Evolutionary conservation across 1,140 invertebrate genomes (phyloP), one percentile per base, ranked within the genome.

Genomic region (Cyrtorhinus lividipennis): DNA sequence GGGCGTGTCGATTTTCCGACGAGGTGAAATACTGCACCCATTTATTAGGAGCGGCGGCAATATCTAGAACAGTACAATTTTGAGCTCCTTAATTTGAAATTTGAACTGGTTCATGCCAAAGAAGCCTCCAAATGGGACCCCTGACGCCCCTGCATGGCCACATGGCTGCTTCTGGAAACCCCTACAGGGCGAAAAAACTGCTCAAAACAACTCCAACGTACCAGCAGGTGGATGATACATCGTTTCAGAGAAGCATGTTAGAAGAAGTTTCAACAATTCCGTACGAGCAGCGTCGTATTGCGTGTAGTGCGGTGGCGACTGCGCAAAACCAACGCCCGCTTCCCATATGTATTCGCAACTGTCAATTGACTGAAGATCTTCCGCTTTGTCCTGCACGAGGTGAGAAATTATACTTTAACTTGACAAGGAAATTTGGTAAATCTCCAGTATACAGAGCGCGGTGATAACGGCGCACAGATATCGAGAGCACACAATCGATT

Each of bases 311-410:
- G 88, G 80, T 23, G 93, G 92, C 0, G 89, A 88, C 67, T 92
- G 86, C 0, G 94, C 92, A 78, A 97, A 98, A 2, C 96, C 96
- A n/a, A 99, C 96, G 22, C 96, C 96, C 24, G 93, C 86, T 75
- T 98, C 95, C 97, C 97, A 99, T 68, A 99, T 99, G 72, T 97
- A 98, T 78, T 99, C 96, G 77, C 96, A 99, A 70, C 93, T 97
- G 76, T 99, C 96, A 65, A 99, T 87, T 5, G 90, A 87, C 1
- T 90, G 85, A 62, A 99, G 77, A 76, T 98, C 95, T 73, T 98
- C 95, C 18, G 92, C 91, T 73, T 93, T 92, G 71, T 98, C 94
- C 89, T 93, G 64, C 20, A n/a, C 8, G n/a, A 44, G n/a, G n/a
- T n/a, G n/a, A n/a, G n/a, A n/a, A n/a, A n/a, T n/a, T n/a, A n/a